Percentiles rank a stretch among this genome's conserved stretches.
These are phyloP conservation scores for Zaprionus inermis DNA, from an alignment of 1,140 invertebrate genomes.

Conservation along the genomic window DNA sequence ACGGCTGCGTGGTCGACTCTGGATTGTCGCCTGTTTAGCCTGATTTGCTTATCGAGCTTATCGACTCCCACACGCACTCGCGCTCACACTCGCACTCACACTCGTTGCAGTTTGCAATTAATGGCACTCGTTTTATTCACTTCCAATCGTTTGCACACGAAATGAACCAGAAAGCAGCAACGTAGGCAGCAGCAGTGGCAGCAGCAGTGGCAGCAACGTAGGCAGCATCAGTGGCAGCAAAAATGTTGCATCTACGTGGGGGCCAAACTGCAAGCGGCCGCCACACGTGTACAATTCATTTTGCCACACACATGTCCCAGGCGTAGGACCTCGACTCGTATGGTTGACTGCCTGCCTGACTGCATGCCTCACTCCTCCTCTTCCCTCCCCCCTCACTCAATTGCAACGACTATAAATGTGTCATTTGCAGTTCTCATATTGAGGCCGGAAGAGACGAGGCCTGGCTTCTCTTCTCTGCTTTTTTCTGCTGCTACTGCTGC, in stretches of 20 bases:
- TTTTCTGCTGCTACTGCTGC: background rate
- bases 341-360: background rate
- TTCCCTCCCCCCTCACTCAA: background rate
- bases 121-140: slow-evolving; percentile 70
- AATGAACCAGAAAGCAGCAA: slow-evolving; percentile 74
- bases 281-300: slow-evolving; percentile 28
- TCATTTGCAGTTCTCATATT: slow-evolving; percentile 69
- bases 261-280: slow-evolving; percentile 18
- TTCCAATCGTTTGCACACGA: slow-evolving; percentile 76
- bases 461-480: background rate
- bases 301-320: slow-evolving; percentile 7
- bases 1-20: background rate
- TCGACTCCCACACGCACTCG: slow-evolving; percentile 11
- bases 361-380: background rate
- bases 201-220: too few relatives aligned
- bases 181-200: too few relatives aligned
- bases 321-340: background rate
- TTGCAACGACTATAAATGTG: slow-evolving; percentile 40
- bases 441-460: slow-evolving; percentile 30
- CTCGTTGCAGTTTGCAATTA: slow-evolving; percentile 67
- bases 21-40: slow-evolving; percentile 5
- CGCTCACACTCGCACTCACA: background rate
- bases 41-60: slow-evolving; percentile 14
- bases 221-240: slow-evolving; percentile 8
- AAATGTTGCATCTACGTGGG: slow-evolving; percentile 64